Evolutionary conservation across 2,113 vertebrate species (phyloP), one percentile per base, ranked within the genome.

Genomic region (Rhegmatorhina hoffmannsi): DNA sequence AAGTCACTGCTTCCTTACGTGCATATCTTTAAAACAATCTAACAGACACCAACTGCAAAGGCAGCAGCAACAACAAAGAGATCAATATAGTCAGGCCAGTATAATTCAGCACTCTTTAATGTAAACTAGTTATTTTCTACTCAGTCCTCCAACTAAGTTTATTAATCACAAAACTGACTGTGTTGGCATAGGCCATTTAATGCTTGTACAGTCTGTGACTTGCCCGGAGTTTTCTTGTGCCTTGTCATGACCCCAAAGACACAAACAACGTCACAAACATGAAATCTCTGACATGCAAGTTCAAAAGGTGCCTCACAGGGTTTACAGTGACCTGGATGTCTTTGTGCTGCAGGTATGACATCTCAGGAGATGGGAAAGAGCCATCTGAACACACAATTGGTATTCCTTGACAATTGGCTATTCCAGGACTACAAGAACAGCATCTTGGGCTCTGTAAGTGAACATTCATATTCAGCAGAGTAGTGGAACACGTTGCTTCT

Each of bases 401-500:
- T 74, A 38, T 55, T 92, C 59, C 43, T 46, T 80, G 72, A 83
- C 80, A 93, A 94, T 1, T 50, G 79, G 75, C 78, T 90, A 80
- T 66, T 92, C 16, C 38, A 86, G 38, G 47, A 70, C 67, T 59
- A 84, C 58, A 91, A 64, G 94, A 92, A 82, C 14, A 85, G 87
- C 3, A 2, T 47, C 55, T 33, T 75, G 47, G 10, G 11, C 72
- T 84, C 84, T 63, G 55, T n/a, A 85, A 87, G 62, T 52, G 36
- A 96, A 73, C 62, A 82, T 92, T 93, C 68, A 83, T 74, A 90
- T 86, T 83, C 72, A 84, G 44, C 50, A 84, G 33, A 55, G 75
- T 10, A 62, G 50, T 12, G 33, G 49, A 93, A 89, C n/a, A 72
- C 4, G 28, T 56, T 72, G 77, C 70, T 95, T 94, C 81, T 87